Evolutionary conservation across 2,888 invertebrate genomes (phyloP), one percentile per base, ranked within the genome.

Genomic region (Mesoligia furuncula): DNA sequence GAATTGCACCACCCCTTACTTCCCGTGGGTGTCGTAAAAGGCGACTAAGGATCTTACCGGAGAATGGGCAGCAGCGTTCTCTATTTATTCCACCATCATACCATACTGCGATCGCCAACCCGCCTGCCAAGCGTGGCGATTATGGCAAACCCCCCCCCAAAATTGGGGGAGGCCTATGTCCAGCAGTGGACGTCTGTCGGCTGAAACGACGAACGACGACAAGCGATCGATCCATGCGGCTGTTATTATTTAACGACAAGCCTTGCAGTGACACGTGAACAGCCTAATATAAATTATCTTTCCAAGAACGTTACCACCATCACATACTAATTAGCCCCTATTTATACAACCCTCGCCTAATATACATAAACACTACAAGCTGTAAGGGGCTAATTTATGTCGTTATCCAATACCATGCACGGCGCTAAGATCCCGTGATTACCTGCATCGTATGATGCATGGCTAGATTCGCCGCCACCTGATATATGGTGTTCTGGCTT

Each of bases 381-480:
- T 67, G 57, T 71, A 70, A 48, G 36, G 11, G 17, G 24, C 31
- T 48, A 62, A 77, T 71, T 81, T 71, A 76, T 72, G 66, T 62
- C 71, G n/a, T 72, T 79, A 81, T 84, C 81, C 81, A 85, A 81
- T 81, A 79, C 51, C 72, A 62, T 70, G 61, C 73, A 73, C 24
- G 31, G 61, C 27, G 57, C 51, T 79, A 77, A 85, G 85, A 81
- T 79, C 62, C 57, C 51, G n/a, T 64, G 84, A 77, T 81, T 73
- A 78, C 75, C 54, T 70, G 66, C 51, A 70, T n/a, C 24, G 62
- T 51, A 73, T 77, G 81, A 85, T 77, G 61, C 75, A 85, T 85
- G 54, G 79, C 77, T 6, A 64, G 76, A 69, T 76, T 74, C 39
- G 27, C n/a, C 39, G n/a, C 71, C 64, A 65, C 31, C 65, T 83